Conservation (phyloP, 2,888 invertebrate species). For the Pherbina coryleti region DNA sequence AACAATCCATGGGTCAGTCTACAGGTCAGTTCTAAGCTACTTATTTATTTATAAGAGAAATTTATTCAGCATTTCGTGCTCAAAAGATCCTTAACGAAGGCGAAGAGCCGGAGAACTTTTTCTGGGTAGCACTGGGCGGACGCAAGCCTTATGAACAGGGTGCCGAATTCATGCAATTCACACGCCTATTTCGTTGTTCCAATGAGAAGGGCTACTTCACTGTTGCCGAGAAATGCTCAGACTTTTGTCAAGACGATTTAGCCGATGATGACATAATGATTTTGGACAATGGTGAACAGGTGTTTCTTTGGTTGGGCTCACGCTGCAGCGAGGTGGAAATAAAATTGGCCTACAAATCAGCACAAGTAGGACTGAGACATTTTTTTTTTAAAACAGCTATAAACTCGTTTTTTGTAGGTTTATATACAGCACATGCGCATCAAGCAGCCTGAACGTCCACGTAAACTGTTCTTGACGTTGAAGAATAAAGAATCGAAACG, state of each 20-base stretch:
- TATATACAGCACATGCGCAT: conserved; percentile 97
- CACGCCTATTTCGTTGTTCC: conserved; percentile 96
- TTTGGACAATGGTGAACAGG: conserved; percentile 96
- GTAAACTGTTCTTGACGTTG: conserved; percentile 93
- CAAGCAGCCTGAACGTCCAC: conserved; percentile 90
- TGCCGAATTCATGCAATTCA: conserved; percentile 92
- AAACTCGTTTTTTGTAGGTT: conserved; percentile 74
- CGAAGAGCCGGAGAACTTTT: conserved; percentile 97
- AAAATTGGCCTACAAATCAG: conserved; percentile 97
- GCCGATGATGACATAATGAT: conserved; percentile 99
- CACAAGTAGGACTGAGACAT: conserved; percentile 78
- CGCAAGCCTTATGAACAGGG: conserved; percentile 89
- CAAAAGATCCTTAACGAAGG: conserved; percentile 89
- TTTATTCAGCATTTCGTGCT: not conserved
- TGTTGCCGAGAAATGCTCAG: conserved; percentile 94
- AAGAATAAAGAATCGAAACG: conserved; percentile 96
- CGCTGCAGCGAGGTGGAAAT: conserved; percentile 98
- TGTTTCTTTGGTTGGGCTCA: conserved; percentile 97
- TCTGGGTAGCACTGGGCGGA: conserved; percentile 96
- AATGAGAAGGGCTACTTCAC: conserved; percentile 99
- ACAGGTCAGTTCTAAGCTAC: conserved; percentile 73
- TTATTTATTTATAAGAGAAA: not conserved
- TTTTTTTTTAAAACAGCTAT: not conserved
- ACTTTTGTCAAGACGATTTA: conserved; percentile 86
- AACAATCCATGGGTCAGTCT: conserved; percentile 84